These are phyloP conservation scores for Helleia helle DNA, from an alignment of 2,888 invertebrate species.

Conservation along the genomic window DNA sequence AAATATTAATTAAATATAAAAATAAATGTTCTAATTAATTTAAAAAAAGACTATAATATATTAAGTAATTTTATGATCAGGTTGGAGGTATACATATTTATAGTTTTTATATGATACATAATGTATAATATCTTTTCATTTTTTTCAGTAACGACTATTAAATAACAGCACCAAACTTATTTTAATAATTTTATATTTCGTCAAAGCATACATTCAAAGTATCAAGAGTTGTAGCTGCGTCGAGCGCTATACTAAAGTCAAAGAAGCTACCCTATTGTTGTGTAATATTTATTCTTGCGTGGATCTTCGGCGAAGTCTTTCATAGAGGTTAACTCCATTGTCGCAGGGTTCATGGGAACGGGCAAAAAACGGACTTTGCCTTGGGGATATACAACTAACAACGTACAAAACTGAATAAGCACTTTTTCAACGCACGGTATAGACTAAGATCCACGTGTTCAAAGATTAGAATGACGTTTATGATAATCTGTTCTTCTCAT, in stretches of 20 bases:
- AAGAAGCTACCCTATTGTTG: slow-evolving; percentile 69
- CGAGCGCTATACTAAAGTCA: slow-evolving; percentile 59
- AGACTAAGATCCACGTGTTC: slow-evolving; percentile 65
- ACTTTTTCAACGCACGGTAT: slow-evolving; percentile 54
- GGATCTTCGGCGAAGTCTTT: slow-evolving; percentile 57
- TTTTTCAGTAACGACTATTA: too few species aligned
- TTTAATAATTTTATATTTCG: too few species aligned
- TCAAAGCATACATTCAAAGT: too few species aligned
- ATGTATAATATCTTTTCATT: too few species aligned
- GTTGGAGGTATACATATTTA: too few species aligned
- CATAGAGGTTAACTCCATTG: slow-evolving; percentile 65
- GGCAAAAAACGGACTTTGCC: slow-evolving; percentile 63
- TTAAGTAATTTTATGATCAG: too few species aligned
- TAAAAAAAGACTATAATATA: too few species aligned
- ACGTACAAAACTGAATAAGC: slow-evolving; percentile 64
- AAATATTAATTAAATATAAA: too few species aligned
- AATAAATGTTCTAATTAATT: too few species aligned
- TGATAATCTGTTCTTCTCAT: slow-evolving; percentile 47
- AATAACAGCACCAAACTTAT: too few species aligned
- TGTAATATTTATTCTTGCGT: slow-evolving; percentile 70
- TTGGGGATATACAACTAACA: slow-evolving; percentile 43
- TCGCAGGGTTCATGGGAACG: slow-evolving; percentile 70
- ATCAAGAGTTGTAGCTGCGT: too few species aligned
- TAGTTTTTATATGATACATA: too few species aligned
- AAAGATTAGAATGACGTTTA: slow-evolving; percentile 45